These are phyloP conservation scores for Macrostomum lignano DNA, from an alignment of 1,140 invertebrate genomes.

Conservation along the genomic window DNA sequence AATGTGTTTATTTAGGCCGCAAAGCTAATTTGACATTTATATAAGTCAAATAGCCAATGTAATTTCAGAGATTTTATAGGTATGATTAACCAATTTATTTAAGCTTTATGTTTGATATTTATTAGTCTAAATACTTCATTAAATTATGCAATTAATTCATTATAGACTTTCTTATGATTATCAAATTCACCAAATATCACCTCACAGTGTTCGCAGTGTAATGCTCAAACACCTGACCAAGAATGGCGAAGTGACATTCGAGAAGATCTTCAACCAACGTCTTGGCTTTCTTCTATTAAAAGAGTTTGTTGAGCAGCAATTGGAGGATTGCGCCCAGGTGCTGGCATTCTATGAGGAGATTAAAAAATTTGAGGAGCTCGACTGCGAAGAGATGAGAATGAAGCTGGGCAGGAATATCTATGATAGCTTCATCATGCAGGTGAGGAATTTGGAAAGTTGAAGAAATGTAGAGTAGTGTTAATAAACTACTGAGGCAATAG, in stretches of 20 bases:
- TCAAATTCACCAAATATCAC: too few relatives aligned
- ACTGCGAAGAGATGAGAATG: constrained; percentile 72
- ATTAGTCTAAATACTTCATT: too few relatives aligned
- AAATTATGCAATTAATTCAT: too few relatives aligned
- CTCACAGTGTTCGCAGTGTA: constrained; percentile 92
- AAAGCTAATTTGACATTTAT: too few relatives aligned
- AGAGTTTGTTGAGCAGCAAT: constrained; percentile 88
- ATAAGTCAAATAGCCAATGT: too few relatives aligned
- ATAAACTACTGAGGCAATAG: constrained; percentile 79
- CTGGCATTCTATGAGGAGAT: constrained; percentile 99
- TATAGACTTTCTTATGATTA: too few relatives aligned
- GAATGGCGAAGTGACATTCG: constrained; percentile 91
- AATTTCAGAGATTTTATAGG: too few relatives aligned
- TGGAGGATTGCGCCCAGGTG: constrained; percentile 77
- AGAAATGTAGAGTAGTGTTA: too few relatives aligned
- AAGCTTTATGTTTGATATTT: too few relatives aligned
- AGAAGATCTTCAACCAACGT: constrained; percentile 93
- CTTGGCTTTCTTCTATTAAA: constrained; percentile 92
- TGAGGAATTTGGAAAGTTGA: too few relatives aligned
- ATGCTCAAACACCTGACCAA: constrained; percentile 99
- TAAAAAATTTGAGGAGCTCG: constrained; percentile 87
- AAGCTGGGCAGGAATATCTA: constrained; percentile 82
- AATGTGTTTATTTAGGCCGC: too few relatives aligned
- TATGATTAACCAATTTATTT: too few relatives aligned
- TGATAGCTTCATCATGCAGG: constrained; percentile 99